Conservation (phyloP, 2,888 invertebrate genomes). For the Noctua comes region DNA sequence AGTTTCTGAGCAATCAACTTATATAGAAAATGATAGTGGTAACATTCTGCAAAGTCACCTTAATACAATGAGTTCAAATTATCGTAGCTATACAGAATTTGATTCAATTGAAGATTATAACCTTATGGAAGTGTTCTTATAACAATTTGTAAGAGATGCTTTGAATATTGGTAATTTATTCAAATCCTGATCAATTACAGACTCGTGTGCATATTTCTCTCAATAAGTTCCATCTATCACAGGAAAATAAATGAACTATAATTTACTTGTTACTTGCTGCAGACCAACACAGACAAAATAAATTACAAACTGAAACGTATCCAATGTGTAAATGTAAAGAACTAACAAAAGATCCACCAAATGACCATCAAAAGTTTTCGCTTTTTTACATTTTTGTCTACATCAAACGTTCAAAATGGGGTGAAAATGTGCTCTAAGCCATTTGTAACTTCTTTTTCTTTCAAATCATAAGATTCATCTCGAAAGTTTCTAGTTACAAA, state of each 20-base stretch:
- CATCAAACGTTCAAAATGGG: background rate
- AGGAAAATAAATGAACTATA: slow-evolving; percentile 17
- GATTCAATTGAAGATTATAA: slow-evolving; percentile 40
- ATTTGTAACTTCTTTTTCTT: background rate
- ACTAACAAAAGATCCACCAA: too few species aligned
- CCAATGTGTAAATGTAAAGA: background rate
- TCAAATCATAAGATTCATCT: background rate
- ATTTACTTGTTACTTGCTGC: slow-evolving; percentile 1
- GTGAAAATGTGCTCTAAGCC: background rate
- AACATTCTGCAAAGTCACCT: slow-evolving; percentile 35
- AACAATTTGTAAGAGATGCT: slow-evolving; percentile 14
- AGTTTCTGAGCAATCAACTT: slow-evolving; percentile 40
- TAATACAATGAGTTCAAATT: slow-evolving; percentile 47
- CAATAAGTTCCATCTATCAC: slow-evolving; percentile 10
- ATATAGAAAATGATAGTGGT: slow-evolving; percentile 37
- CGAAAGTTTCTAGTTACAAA: background rate
- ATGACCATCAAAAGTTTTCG: background rate
- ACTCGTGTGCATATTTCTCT: background rate
- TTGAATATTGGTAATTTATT: slow-evolving; percentile 11
- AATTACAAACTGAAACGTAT: slow-evolving; percentile 2
- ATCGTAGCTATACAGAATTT: slow-evolving; percentile 21
- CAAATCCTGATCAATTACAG: slow-evolving; percentile 15
- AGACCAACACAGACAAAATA: slow-evolving; percentile 6
- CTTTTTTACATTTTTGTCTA: background rate
- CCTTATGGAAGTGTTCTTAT: slow-evolving; percentile 1